A percentile compares a stretch with the other conserved stretches of the same genome.
Conservation (phyloP, 2,113 vertebrate species). For the Phocoena phocoena region DNA sequence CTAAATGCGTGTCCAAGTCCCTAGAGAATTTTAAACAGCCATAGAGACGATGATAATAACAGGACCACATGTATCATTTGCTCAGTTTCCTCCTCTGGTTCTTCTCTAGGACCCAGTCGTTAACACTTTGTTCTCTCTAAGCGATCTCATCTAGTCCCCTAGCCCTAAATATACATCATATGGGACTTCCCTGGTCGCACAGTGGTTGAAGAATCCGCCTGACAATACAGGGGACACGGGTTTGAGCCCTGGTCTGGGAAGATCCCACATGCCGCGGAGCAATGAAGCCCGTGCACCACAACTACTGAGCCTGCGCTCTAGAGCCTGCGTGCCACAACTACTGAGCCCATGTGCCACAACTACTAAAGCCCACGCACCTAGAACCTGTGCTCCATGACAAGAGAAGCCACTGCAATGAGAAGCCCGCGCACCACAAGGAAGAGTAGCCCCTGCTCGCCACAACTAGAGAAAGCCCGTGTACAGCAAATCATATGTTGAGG, state of each 20-base stretch:
- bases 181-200: not conserved
- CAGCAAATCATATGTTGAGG: not conserved
- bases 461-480: too few species aligned
- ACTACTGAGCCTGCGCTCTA: too few species aligned
- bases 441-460: too few species aligned
- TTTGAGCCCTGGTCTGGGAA: too few species aligned
- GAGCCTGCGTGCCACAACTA: too few species aligned
- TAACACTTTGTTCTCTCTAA: not conserved
- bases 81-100: not conserved
- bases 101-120: not conserved
- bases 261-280: too few species aligned
- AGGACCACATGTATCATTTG: not conserved
- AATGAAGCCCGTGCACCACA: too few species aligned
- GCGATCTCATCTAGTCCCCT: not conserved
- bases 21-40: not conserved
- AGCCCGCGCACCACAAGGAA: too few species aligned
- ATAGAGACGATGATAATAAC: not conserved
- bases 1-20: not conserved
- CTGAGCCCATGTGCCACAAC: too few species aligned
- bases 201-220: rapidly evolving
- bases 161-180: not conserved
- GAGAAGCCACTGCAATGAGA: too few species aligned
- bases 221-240: too few species aligned
- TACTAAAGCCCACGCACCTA: rapidly evolving
- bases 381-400: too few species aligned